Evolutionary conservation across 2,888 invertebrate genomes (phyloP).

Genomic region (Drosophila mercatorum): DNA sequence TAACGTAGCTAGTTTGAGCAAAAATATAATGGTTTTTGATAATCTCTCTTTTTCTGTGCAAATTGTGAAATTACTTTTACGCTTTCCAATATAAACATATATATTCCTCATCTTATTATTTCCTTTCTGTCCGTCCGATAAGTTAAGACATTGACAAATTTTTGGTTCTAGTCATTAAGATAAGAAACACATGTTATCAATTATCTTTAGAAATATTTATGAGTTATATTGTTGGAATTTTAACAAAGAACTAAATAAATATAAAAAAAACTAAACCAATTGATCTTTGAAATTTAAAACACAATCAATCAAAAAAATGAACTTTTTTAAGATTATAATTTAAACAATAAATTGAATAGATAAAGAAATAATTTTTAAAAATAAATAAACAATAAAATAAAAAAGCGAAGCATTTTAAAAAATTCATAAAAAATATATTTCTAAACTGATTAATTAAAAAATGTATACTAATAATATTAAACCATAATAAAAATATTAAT

Average conservation of each 20-base stretch:
- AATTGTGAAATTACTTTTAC: slow-evolving; percentile 12
- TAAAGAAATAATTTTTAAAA: too few relatives aligned
- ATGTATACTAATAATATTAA: too few relatives aligned
- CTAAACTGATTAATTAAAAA: too few relatives aligned
- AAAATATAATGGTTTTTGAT: neutral
- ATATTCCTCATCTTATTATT: neutral
- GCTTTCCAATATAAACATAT: neutral
- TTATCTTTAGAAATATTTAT: neutral
- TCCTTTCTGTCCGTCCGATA: slow-evolving; percentile 13
- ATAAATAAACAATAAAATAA: too few relatives aligned
- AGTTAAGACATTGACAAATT: slow-evolving; percentile 23
- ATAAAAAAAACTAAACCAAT: neutral
- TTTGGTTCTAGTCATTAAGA: slow-evolving; percentile 13
- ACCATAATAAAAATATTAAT: too few relatives aligned
- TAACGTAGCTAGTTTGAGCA: neutral
- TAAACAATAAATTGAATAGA: too few relatives aligned
- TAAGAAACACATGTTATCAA: slow-evolving; percentile 3
- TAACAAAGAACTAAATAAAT: neutral
- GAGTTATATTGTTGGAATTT: neutral
- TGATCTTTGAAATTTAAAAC: too few relatives aligned
- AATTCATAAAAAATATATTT: too few relatives aligned
- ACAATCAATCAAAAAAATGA: too few relatives aligned
- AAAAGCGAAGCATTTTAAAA: too few relatives aligned
- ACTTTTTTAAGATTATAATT: too few relatives aligned
- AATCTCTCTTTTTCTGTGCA: neutral